These are phyloP conservation scores for Daphoenositta chrysoptera DNA, from an alignment of 2,113 vertebrate genomes.

Conservation along the genomic window DNA sequence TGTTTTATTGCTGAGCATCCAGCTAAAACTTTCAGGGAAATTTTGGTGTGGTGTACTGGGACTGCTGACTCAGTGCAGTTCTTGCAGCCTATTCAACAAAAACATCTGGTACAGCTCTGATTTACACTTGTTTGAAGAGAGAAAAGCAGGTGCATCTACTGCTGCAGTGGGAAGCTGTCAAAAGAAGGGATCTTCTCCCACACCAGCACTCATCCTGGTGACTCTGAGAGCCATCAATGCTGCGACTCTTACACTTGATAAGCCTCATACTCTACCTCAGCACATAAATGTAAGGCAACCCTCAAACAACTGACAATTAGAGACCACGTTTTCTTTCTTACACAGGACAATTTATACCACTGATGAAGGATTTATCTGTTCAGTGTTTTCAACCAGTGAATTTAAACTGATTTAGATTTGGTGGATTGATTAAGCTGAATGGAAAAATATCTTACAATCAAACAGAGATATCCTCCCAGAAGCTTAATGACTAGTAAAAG, in stretches of 20 bases:
- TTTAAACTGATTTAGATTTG: not conserved
- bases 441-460: not conserved
- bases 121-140: constrained; percentile 32
- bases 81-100: constrained; percentile 11
- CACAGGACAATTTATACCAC: not conserved
- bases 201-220: not conserved
- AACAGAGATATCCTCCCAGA: not conserved
- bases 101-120: constrained; percentile 38
- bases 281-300: not conserved
- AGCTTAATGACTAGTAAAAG: not conserved
- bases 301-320: not conserved
- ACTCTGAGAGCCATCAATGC: not conserved
- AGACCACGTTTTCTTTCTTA: not conserved
- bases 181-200: not conserved
- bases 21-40: constrained; percentile 22
- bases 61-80: constrained; percentile 28
- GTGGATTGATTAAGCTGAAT: not conserved
- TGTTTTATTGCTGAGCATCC: constrained; percentile 20
- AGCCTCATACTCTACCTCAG: not conserved
- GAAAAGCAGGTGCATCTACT: constrained; percentile 6
- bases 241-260: not conserved
- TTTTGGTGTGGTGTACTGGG: not conserved
- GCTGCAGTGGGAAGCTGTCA: not conserved
- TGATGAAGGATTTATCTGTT: not conserved
- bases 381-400: not conserved